phyloP scores from a whole-genome alignment of 2,797 vertebrate genomes.

The Chiloscyllium punctatum region DNA sequence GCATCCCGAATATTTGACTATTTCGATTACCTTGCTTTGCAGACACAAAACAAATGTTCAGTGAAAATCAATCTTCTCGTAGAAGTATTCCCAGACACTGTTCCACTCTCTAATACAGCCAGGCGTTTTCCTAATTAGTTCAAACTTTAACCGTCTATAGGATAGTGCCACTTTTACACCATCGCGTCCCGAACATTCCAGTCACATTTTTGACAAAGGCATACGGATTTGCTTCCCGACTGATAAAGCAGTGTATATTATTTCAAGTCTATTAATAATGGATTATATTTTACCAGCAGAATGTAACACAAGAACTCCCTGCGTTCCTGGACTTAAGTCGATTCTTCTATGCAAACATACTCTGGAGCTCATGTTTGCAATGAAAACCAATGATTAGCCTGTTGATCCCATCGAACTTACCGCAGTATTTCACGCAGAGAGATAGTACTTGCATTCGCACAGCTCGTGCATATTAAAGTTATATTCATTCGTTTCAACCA shows the following conservation, averaged over 20 bases:
- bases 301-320: conserved; percentile 60
- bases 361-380: background rate
- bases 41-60: background rate
- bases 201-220: conserved; percentile 17
- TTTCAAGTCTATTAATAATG: conserved; percentile 78
- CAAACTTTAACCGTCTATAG: background rate
- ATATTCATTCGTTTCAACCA: background rate
- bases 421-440: background rate
- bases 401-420: background rate
- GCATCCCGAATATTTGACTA: background rate
- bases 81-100: background rate
- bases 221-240: conserved; percentile 9
- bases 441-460: background rate
- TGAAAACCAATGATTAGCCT: background rate
- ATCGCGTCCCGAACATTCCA: background rate
- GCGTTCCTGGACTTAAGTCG: conserved; percentile 10
- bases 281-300: conserved; percentile 52
- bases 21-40: background rate
- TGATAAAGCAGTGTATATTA: conserved; percentile 45
- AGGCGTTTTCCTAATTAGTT: background rate
- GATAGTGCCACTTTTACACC: background rate
- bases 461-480: background rate
- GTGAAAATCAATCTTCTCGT: background rate
- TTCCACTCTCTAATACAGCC: background rate
- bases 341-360: background rate